A percentile compares a stretch with the other conserved stretches of the same genome.
Evolutionary conservation across 2,888 invertebrate genomes (phyloP).

Genomic region (Drosophila paranaensis): DNA sequence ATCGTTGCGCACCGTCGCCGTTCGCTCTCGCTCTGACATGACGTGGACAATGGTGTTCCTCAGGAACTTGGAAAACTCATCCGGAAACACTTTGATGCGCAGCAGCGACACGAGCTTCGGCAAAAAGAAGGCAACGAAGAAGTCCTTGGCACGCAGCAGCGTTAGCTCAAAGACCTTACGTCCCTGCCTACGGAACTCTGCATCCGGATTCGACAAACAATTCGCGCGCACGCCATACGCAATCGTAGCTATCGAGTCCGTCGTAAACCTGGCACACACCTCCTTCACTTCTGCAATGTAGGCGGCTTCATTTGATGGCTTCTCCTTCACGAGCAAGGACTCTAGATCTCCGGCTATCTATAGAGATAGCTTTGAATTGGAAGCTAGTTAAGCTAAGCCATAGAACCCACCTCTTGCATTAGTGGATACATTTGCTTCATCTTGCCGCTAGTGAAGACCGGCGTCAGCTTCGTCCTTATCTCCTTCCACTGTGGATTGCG

Average conservation of each 20-base stretch:
- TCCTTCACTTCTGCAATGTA: conserved; percentile 79
- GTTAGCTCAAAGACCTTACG: conserved; percentile 66
- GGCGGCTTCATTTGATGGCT: conserved; percentile 14
- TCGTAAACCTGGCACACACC: conserved; percentile 76
- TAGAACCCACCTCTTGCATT: conserved; percentile 73
- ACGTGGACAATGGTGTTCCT: conserved; percentile 83
- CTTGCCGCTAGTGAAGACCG: conserved; percentile 85
- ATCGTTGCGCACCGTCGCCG: conserved; percentile 84
- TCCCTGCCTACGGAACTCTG: conserved; percentile 78
- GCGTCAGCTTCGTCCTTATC: conserved; percentile 84
- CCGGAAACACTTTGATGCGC: conserved; percentile 75
- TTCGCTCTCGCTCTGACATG: conserved; percentile 83
- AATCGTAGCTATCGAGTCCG: conserved; percentile 82
- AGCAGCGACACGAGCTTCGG: conserved; percentile 77
- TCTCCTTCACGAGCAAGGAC: conserved; percentile 43
- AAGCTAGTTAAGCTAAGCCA: neutral
- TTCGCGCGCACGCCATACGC: conserved; percentile 83
- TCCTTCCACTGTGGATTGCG: conserved; percentile 85
- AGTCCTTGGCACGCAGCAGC: conserved; percentile 71
- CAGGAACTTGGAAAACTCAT: conserved; percentile 82
- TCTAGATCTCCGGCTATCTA: conserved; percentile 79
- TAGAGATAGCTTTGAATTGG: neutral
- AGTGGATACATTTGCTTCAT: conserved; percentile 84
- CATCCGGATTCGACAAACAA: conserved; percentile 78
- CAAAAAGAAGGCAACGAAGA: conserved; percentile 78